Percentiles rank a stretch among this genome's conserved stretches.
phyloP scores from a whole-genome alignment of 2,888 invertebrate species.

The Cryptocephalus primarius region DNA sequence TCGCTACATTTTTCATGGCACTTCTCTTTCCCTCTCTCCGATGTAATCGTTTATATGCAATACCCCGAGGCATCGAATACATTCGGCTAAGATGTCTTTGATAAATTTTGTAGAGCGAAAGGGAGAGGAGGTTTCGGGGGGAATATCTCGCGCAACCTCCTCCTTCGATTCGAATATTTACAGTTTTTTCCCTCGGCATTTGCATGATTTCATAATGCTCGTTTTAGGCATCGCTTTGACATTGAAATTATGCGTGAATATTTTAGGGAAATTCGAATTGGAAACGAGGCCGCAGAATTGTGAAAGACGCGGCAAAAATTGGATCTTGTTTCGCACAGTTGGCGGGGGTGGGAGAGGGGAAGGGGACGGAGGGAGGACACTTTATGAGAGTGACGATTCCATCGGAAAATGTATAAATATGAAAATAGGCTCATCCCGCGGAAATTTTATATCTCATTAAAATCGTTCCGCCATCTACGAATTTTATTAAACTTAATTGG shows the following conservation, averaged over 20 bases:
- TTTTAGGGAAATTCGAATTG: constrained; percentile 2
- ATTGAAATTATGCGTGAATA: constrained; percentile 11
- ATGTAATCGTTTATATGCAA: constrained; percentile 10
- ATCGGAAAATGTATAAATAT: too few species aligned
- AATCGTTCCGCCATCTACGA: too few species aligned
- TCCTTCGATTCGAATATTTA: not conserved
- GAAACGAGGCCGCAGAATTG: not conserved
- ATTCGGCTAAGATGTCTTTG: constrained; percentile 12
- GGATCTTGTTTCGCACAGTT: too few species aligned
- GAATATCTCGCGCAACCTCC: not conserved
- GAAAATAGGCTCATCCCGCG: too few species aligned
- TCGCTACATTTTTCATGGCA: constrained; percentile 2
- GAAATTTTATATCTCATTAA: too few species aligned
- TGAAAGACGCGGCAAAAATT: too few species aligned
- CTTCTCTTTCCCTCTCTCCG: not conserved
- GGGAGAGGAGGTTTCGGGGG: not conserved
- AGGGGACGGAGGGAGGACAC: too few species aligned
- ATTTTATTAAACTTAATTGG: too few species aligned
- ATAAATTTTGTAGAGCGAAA: constrained; percentile 11
- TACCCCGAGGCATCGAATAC: constrained; percentile 8
- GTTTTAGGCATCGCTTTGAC: constrained; percentile 7
- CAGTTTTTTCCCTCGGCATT: constrained; percentile 6
- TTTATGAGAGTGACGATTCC: too few species aligned
- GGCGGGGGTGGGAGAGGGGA: too few species aligned
- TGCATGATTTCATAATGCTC: constrained; percentile 8